A percentile compares a stretch with the other conserved stretches of the same genome.
phyloP scores from a whole-genome alignment of 2,797 vertebrate species.

The Pithecia hirsuta region DNA sequence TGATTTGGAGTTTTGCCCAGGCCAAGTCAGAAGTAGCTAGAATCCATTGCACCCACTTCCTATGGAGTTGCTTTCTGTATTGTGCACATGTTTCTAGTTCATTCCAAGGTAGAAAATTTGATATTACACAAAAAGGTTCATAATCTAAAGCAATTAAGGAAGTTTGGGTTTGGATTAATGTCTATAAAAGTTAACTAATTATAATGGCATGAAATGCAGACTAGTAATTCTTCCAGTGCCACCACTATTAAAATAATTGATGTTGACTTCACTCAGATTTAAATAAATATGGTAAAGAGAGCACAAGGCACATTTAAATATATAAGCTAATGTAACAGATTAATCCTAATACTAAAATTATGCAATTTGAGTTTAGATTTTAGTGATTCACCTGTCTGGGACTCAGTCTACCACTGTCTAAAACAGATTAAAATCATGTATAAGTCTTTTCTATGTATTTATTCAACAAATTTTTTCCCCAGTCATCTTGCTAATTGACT shows the following conservation, averaged over 20 bases:
- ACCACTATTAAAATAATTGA: conserved; percentile 23
- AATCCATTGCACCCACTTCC: neutral
- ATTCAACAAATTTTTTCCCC: neutral
- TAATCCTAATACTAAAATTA: neutral
- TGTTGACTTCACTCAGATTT: neutral
- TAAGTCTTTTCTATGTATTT: neutral
- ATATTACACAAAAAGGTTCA: neutral
- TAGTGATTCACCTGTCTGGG: neutral
- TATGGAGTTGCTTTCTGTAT: neutral
- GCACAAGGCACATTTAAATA: neutral
- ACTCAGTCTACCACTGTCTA: neutral
- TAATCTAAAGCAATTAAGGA: neutral
- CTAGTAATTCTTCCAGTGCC: neutral
- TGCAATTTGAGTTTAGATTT: neutral
- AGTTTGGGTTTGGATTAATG: neutral
- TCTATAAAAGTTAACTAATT: neutral
- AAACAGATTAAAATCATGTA: conserved; percentile 22
- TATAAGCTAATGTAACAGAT: neutral
- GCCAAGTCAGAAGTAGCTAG: neutral
- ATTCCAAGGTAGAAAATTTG: neutral
- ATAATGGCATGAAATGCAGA: neutral
- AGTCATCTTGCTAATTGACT: neutral
- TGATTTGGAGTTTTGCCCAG: neutral
- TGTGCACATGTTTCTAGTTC: neutral
- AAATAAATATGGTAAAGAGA: neutral